A percentile compares a stretch with the other conserved stretches of the same genome.
Conservation (phyloP, 2,797 vertebrate genomes). For the Hypotaenidia okinawae region DNA sequence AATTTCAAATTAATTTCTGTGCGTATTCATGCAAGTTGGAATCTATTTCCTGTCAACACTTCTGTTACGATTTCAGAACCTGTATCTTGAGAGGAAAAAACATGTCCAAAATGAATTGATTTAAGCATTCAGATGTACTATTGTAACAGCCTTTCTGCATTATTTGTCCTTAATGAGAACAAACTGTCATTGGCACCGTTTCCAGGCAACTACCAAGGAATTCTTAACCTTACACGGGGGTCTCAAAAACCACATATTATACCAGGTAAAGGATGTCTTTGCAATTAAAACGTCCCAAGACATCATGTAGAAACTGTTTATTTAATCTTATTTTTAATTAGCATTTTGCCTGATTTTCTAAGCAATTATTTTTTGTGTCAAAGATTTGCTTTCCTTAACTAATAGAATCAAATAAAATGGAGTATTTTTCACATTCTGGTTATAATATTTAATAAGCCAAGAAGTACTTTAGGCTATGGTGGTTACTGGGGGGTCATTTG, state of each 20-base stretch:
- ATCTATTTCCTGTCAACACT: neutral
- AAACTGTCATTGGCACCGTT: neutral
- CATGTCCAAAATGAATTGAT: neutral
- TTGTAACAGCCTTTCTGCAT: neutral
- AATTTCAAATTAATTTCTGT: neutral
- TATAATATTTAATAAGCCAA: constrained; percentile 2
- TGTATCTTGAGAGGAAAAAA: neutral
- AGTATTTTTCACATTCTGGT: neutral
- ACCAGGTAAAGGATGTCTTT: constrained; percentile 11
- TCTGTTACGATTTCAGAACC: neutral
- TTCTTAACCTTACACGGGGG: constrained; percentile 12
- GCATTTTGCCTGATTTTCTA: neutral
- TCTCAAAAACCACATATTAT: neutral
- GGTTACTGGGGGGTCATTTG: neutral
- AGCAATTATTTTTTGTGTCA: neutral
- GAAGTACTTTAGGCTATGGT: neutral
- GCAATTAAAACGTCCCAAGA: neutral
- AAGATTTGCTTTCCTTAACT: neutral
- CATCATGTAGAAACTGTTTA: neutral
- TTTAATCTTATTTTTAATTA: constrained; percentile 38
- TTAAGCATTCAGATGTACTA: neutral
- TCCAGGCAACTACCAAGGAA: constrained; percentile 41
- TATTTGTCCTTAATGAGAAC: constrained; percentile 46
- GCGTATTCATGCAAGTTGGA: neutral
- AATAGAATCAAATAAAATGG: neutral